These are phyloP conservation scores for Onychorhynchus coronatus DNA, from an alignment of 2,113 vertebrate genomes.

Conservation along the genomic window DNA sequence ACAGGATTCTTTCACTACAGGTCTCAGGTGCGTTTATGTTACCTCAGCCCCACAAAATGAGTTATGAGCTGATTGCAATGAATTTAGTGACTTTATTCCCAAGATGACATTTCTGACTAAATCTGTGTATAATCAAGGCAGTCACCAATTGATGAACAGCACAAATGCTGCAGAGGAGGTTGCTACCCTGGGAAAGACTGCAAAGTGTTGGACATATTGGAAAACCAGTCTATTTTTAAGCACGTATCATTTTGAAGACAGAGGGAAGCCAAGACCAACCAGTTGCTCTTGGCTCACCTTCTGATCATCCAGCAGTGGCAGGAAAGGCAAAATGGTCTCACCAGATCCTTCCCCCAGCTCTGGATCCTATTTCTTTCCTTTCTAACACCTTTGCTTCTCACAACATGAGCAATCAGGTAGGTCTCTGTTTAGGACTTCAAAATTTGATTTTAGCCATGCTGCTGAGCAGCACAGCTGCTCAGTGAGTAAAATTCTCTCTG, in stretches of 20 bases:
- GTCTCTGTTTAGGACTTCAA: not conserved
- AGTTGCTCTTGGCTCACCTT: not conserved
- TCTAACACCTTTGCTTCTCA: not conserved
- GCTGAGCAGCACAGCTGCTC: not conserved
- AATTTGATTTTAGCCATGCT: not conserved
- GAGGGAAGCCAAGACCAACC: not conserved
- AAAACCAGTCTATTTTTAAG: not conserved
- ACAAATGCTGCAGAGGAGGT: not conserved
- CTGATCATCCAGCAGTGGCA: not conserved
- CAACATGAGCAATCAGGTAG: not conserved
- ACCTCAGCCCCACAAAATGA: not conserved
- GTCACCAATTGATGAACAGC: not conserved
- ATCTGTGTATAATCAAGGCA: not conserved
- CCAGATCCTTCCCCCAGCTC: not conserved
- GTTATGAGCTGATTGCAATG: not conserved
- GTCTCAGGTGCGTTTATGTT: not conserved
- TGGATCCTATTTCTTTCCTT: not conserved
- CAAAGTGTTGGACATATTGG: not conserved
- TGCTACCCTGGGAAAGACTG: not conserved
- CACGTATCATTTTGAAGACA: not conserved
- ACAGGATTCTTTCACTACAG: not conserved
- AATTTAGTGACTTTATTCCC: not conserved
- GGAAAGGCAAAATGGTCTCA: not conserved
- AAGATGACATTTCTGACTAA: not conserved
- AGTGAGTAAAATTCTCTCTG: not conserved